Percentiles rank a stretch among this genome's conserved stretches.
These are phyloP conservation scores for Mesochorus sp. DNA, from an alignment of 2,888 invertebrate genomes.

Conservation along the genomic window DNA sequence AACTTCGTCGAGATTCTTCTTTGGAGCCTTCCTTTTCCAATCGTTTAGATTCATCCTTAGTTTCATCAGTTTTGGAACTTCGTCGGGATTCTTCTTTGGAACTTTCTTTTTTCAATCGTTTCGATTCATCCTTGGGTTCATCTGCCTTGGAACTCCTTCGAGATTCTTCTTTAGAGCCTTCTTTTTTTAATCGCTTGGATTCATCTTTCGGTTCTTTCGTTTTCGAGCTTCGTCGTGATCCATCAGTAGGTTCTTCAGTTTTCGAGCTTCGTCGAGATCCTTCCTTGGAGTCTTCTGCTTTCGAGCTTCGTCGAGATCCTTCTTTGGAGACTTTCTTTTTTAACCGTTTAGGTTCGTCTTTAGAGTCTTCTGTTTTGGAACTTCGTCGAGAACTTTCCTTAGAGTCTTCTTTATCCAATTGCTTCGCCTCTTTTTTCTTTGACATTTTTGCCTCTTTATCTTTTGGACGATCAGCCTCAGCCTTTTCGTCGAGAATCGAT, in stretches of 20 bases:
- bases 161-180: slow-evolving; percentile 34
- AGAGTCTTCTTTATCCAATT: slow-evolving; percentile 57
- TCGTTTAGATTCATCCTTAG: slow-evolving; percentile 33
- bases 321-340: slow-evolving; percentile 27
- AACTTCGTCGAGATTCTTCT: slow-evolving; percentile 42
- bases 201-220: background rate
- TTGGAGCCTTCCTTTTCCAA: slow-evolving; percentile 67
- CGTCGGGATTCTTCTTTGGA: slow-evolving; percentile 57
- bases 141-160: background rate
- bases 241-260: too few relatives aligned
- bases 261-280: slow-evolving; percentile 61
- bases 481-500: background rate
- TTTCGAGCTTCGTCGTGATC: background rate
- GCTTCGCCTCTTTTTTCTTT: slow-evolving; percentile 25
- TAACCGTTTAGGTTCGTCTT: slow-evolving; percentile 31
- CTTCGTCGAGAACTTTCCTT: background rate
- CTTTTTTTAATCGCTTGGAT: slow-evolving; percentile 66
- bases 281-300: slow-evolving; percentile 3
- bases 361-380: background rate
- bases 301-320: background rate
- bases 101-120: slow-evolving; percentile 53
- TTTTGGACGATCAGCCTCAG: background rate
- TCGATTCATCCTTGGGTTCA: background rate
- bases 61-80: background rate
- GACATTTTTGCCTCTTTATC: slow-evolving; percentile 57